These are phyloP conservation scores for Ceyx margarethae DNA, from an alignment of 2,113 vertebrate genomes.

Conservation along the genomic window DNA sequence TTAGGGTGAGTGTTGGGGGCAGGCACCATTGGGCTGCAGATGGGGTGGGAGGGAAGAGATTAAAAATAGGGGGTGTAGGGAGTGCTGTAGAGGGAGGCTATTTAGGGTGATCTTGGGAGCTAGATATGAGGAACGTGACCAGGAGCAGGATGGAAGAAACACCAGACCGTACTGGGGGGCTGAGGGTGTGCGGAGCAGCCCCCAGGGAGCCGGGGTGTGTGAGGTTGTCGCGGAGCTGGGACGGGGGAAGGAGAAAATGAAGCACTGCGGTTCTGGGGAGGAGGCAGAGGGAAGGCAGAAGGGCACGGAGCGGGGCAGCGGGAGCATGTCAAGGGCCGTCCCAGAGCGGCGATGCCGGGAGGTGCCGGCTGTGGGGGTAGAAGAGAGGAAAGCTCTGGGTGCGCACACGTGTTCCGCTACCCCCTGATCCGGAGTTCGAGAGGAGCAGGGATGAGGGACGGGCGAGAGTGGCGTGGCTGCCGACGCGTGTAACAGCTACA, in stretches of 20 bases:
- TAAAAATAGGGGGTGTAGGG: accelerated
- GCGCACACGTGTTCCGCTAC: neutral
- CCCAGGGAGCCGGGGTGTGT: accelerated
- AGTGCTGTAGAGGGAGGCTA: neutral
- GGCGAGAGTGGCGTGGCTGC: neutral
- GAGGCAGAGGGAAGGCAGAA: neutral
- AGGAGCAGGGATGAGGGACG: neutral
- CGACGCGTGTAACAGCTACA: neutral
- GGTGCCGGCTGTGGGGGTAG: neutral
- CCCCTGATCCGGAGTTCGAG: neutral
- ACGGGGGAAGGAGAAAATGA: accelerated
- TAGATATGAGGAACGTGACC: neutral
- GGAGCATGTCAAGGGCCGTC: accelerated
- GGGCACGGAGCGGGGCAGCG: neutral
- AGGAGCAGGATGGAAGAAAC: neutral
- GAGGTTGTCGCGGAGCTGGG: neutral
- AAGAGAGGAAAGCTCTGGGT: neutral
- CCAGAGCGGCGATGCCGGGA: neutral
- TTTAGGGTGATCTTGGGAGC: neutral
- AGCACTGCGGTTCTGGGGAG: accelerated
- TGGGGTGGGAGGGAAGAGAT: neutral
- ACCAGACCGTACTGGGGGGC: neutral
- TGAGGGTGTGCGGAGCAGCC: neutral
- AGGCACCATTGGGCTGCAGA: accelerated
- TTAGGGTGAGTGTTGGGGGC: too few species aligned